Evolutionary conservation across 1,140 invertebrate genomes (phyloP), one percentile per base, ranked within the genome.

Genomic region (Onthophagus taurus): DNA sequence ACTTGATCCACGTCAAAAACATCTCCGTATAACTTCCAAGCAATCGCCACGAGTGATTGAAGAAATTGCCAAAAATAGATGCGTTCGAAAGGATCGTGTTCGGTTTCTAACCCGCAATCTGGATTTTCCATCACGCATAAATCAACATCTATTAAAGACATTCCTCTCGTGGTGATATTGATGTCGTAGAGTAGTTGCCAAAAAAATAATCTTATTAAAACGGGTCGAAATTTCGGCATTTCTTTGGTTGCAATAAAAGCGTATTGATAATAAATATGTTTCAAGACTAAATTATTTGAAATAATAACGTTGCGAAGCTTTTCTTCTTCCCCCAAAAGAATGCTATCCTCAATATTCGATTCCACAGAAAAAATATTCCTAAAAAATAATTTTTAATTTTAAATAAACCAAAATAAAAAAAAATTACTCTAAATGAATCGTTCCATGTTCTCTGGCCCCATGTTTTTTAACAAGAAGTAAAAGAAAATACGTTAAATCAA

Each of bases 21-120:
- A 13, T 42, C 35, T 4, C 20, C 17, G 21, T 72, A 74, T 8
- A 71, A 43, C 41, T 65, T 61, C 51, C 62, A 71, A 2, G 71
- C 65, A 12, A 72, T 57, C 31, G 68, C 60, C 21, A 77, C 57
- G 2, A 77, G 44, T 5, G 67, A 66, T 37, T 74, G 71, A 9
- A 75, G 37, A 58, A 74, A 76, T 56, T 77, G 74, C 71, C 72
- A 77, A 55, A 72, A 73, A 54, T 75, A 72, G 46, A 76, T 69
- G 45, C 62, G 65, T 48, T 75, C 74, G 53, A 75, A 77, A 1
- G 75, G 75, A 52, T 69, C 42, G 47, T 73, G 68, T 0, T 61
- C 50, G 9, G 53, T 55, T 45, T 64, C 64, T 2, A 72, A 52
- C 2, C 67, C 53, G 50, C 67, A 66, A 35, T 61, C 57, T 2